phyloP scores from a whole-genome alignment of 2,113 vertebrate species.

The Oophaga pumilio region DNA sequence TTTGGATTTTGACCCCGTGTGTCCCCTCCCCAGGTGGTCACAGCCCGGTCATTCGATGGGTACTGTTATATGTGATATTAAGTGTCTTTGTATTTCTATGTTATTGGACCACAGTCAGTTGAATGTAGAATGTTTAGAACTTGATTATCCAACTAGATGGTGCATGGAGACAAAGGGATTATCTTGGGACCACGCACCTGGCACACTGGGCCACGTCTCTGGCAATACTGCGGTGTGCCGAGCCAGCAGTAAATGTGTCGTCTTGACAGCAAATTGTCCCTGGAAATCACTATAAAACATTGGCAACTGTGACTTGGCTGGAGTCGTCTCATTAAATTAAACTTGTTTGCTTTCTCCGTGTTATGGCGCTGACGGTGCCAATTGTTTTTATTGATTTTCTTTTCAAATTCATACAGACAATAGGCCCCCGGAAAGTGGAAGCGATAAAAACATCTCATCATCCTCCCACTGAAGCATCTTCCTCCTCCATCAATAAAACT shows the following conservation, averaged over 20 bases:
- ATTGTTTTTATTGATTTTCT: constrained; percentile 19
- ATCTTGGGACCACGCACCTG: neutral
- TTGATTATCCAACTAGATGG: neutral
- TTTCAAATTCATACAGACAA: constrained; percentile 14
- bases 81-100: no score
- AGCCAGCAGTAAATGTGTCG: constrained; percentile 13
- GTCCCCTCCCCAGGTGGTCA: neutral
- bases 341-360: constrained; percentile 8
- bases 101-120: neutral
- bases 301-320: constrained; percentile 4
- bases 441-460: neutral
- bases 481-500: neutral
- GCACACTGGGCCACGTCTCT: neutral
- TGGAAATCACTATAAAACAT: constrained; percentile 20
- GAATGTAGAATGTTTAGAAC: neutral
- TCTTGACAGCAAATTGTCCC: constrained; percentile 25
- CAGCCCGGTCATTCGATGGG: neutral
- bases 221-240: neutral
- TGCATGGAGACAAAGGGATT: neutral
- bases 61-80: no score
- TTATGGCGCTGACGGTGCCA: neutral
- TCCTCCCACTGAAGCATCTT: neutral
- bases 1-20: neutral
- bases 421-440: neutral
- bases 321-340: neutral